Evolutionary conservation across 2,888 invertebrate genomes (phyloP), one percentile per base, ranked within the genome.

Genomic region (Julus scanicus): DNA sequence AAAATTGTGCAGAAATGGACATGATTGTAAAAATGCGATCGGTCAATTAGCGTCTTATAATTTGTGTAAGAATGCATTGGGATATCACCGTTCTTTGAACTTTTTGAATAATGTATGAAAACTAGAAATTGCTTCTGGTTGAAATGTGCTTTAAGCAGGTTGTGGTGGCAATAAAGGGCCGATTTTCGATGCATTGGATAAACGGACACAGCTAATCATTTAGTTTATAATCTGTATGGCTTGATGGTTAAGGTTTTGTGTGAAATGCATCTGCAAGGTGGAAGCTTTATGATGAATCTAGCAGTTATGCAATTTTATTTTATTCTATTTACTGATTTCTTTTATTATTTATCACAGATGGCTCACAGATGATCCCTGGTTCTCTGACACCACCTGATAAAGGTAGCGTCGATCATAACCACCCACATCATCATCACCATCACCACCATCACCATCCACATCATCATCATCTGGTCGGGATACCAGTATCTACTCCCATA

Each of bases 381-480:
- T 92, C 93, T 57, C 91, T 93, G 88, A 93, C 93, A 71, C 93
- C 93, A 57, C 93, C 93, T 39, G 92, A 93, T 90, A 93, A 93
- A 91, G 88, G 83, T 29, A 83, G 37, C 48, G 39, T 48, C 40
- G 88, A 88, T 85, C 63, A 86, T 44, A 89, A 90, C 39, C 91
- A 90, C 88, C 90, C 90, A 91, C 90, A 91, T 91, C 89, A 90
- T 90, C 80, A 84, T 63, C 84, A 86, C 11, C 63, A 57, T n/a
- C 88, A 88, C 48, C 57, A 53, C 20, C 80, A 71, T n/a, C 90
- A 90, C 91, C 90, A 91, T 91, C 89, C 90, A 29, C 29, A 29
- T 89, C 90, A 90, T 91, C 90, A 91, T 91, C 89, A 90, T 89
- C 87, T 90, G 89, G 89, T 90, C 90, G 80, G 89, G 89, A 48